Percentiles rank a stretch among this genome's conserved stretches.
Conservation (phyloP, 2,113 vertebrate species). For the Trinectes maculatus region DNA sequence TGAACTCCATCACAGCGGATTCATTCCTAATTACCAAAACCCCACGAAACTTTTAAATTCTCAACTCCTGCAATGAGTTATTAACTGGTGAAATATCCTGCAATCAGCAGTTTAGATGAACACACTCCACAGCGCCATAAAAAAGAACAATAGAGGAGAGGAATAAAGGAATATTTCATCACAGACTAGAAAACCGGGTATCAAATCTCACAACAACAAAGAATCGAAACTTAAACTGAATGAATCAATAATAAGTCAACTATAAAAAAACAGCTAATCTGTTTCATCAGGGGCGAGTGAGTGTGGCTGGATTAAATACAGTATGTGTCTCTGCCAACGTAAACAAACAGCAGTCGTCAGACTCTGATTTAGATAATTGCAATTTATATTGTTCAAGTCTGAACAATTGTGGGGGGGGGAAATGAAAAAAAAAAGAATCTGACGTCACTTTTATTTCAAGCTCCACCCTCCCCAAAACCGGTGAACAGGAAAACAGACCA, state of each 20-base stretch:
- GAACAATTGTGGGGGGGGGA: no score
- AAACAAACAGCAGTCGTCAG: slow-evolving; percentile 18
- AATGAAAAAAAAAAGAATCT: not conserved
- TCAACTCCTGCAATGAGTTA: no score
- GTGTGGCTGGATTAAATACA: slow-evolving; percentile 9
- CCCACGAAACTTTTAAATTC: no score
- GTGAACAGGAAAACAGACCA: not conserved
- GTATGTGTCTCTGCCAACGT: not conserved
- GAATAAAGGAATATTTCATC: not conserved
- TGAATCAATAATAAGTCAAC: not conserved
- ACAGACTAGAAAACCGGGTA: not conserved
- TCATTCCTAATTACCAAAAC: no score
- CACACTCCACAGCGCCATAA: no score
- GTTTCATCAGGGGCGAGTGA: not conserved
- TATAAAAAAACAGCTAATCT: not conserved
- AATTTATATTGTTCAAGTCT: not conserved
- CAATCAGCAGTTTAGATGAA: no score
- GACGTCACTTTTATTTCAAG: not conserved
- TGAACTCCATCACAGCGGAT: no score
- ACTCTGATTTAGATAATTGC: not conserved
- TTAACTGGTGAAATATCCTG: not conserved
- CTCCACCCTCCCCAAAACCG: not conserved
- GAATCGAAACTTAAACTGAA: not conserved
- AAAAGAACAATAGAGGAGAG: no score
- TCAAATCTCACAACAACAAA: not conserved